Percentiles rank a stretch among this genome's conserved stretches.
Evolutionary conservation across 2,888 invertebrate species (phyloP).

Genomic region (Azorinus chamasolen): DNA sequence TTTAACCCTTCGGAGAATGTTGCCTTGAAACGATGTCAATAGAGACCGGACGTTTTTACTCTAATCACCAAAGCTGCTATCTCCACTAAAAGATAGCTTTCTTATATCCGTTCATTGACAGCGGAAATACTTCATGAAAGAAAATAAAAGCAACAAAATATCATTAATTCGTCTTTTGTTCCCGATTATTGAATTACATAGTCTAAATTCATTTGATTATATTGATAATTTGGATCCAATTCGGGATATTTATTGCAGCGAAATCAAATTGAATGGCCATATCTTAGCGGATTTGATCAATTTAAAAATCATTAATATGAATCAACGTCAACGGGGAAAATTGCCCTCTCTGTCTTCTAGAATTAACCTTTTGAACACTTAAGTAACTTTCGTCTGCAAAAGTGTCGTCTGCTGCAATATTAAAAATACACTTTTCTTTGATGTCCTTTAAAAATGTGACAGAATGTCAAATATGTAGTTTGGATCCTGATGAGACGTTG

Average conservation of each 20-base stretch:
- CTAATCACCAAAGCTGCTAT: too few relatives aligned
- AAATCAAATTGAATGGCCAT: conserved; percentile 64
- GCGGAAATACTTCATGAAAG: conserved; percentile 60
- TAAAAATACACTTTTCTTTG: too few relatives aligned
- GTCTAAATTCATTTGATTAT: conserved; percentile 59
- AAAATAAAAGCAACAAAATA: conserved; percentile 55
- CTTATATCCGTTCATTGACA: conserved; percentile 46
- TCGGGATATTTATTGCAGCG: conserved; percentile 47
- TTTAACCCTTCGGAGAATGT: too few relatives aligned
- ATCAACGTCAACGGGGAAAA: conserved; percentile 61
- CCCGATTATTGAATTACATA: conserved; percentile 54
- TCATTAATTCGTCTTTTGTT: conserved; percentile 61
- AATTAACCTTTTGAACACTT: too few relatives aligned
- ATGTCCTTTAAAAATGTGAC: too few relatives aligned
- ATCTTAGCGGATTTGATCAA: conserved; percentile 62
- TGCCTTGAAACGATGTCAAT: background rate
- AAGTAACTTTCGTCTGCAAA: too few relatives aligned
- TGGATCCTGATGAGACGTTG: too few relatives aligned
- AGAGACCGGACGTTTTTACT: too few relatives aligned
- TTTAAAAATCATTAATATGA: conserved; percentile 67
- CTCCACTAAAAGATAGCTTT: conserved; percentile 27
- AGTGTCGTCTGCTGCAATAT: too few relatives aligned
- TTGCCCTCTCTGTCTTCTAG: conserved; percentile 17
- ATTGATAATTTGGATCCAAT: conserved; percentile 63
- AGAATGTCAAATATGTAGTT: too few relatives aligned